These are phyloP conservation scores for Benthosema pterotum DNA, from an alignment of 2,797 vertebrate species.

Conservation along the genomic window DNA sequence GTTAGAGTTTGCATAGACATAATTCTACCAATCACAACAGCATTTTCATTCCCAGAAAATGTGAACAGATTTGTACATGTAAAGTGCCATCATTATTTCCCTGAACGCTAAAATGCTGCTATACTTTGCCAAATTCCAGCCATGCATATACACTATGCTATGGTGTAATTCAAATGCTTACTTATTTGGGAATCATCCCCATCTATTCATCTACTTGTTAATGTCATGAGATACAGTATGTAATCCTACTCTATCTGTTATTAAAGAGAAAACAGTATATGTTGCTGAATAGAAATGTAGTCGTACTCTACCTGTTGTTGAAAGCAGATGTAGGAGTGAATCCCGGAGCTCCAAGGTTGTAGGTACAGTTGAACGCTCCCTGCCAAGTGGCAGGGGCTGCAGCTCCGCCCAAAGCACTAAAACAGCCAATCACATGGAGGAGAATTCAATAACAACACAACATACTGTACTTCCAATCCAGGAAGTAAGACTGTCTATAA, in stretches of 20 bases:
- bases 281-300: constrained; percentile 36
- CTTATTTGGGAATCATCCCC: too few relatives aligned
- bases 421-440: constrained; percentile 20
- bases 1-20: too few relatives aligned
- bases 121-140: too few relatives aligned
- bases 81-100: too few relatives aligned
- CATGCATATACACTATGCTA: too few relatives aligned
- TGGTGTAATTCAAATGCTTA: too few relatives aligned
- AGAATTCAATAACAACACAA: neutral
- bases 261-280: constrained; percentile 48
- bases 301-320: constrained; percentile 63
- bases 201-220: constrained; percentile 77
- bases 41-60: too few relatives aligned
- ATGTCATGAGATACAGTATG: constrained; percentile 31
- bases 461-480: neutral
- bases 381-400: constrained; percentile 73
- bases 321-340: constrained; percentile 67
- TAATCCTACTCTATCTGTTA: constrained; percentile 62
- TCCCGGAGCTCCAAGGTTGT: constrained; percentile 85
- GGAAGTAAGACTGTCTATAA: neutral
- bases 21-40: too few relatives aligned
- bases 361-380: constrained; percentile 83
- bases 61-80: too few relatives aligned
- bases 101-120: too few relatives aligned
- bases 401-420: constrained; percentile 78